phyloP scores from a whole-genome alignment of 1,140 invertebrate species.

The Maconellicoccus hirsutus region DNA sequence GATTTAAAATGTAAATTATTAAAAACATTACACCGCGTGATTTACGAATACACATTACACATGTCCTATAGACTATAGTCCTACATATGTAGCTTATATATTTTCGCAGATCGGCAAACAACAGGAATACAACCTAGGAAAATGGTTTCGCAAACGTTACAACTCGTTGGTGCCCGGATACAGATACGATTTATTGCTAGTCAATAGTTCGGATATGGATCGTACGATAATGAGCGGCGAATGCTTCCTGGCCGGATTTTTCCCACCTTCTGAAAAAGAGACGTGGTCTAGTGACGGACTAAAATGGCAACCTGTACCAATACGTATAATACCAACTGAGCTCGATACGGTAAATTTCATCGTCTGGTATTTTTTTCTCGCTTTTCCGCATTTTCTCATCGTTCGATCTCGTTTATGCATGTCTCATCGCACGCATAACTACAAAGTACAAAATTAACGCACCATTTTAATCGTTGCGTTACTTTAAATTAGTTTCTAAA shows the following conservation, averaged over 20 bases:
- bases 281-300: constrained; percentile 52
- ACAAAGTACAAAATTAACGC: not conserved
- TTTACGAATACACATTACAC: no score
- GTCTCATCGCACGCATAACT: no score
- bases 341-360: constrained; percentile 46
- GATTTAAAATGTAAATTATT: no score
- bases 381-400: no score
- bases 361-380: no score
- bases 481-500: not conserved
- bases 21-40: no score
- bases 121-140: constrained; percentile 24
- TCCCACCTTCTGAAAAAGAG: constrained; percentile 45
- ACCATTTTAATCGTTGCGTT: not conserved
- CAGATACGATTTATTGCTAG: constrained; percentile 47
- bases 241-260: constrained; percentile 66
- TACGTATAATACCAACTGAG: constrained; percentile 59
- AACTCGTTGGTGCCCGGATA: constrained; percentile 44
- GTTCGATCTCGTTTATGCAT: no score
- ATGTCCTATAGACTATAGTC: no score
- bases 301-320: constrained; percentile 79
- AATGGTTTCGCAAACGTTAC: constrained; percentile 43
- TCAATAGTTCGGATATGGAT: constrained; percentile 74
- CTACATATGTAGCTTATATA: no score
- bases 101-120: constrained; percentile 24
- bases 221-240: constrained; percentile 85